Evolutionary conservation across 2,797 vertebrate species (phyloP), one percentile per base, ranked within the genome.

Genomic region (Lacerta viridis): DNA sequence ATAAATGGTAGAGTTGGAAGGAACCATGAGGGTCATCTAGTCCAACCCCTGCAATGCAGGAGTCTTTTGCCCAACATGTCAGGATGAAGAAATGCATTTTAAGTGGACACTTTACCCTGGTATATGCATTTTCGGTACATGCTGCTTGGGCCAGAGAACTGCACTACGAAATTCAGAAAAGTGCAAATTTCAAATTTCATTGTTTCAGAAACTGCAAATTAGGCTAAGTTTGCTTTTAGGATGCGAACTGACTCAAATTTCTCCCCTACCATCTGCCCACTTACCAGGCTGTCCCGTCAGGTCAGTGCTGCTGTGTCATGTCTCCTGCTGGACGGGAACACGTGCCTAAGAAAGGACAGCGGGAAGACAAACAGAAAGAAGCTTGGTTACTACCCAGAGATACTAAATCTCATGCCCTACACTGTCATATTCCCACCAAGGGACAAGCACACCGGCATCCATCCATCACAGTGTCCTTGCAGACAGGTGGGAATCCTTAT

Each of bases 261-360:
- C n/a, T 55, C 25, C 20, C 25, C 33, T 29, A 7, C 29, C 4
- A 59, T 27, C 5, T 15, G 9, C 25, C 18, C 86, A 93, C 95
- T 96, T 92, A 95, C 95, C 88, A 83, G 2, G 18, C 74, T 0
- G 0, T 68, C 84, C 91, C 89, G 90, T 87, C 0, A 2, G 88
- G 91, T 96, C 95, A 95, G 92, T 92, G 90, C 90, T 92, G 93
- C 89, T 81, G 93, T 86, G 93, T 90, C 95, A 96, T 95, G 90
- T 68, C 89, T 68, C 88, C 39, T 77, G 3, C 0, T 84, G 80
- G 74, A 80, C 84, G 64, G 87, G 83, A 90, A 92, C 80, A 86
- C 78, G 82, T 79, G 77, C 91, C 95, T 96, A 92, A 0, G 69
- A 39, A 84, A 2, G 27, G 69, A 1, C 2, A 0, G 39, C 55